Percentiles rank a stretch among this genome's conserved stretches.
Evolutionary conservation across 2,797 vertebrate genomes (phyloP).

Genomic region (Crax fasciolata): DNA sequence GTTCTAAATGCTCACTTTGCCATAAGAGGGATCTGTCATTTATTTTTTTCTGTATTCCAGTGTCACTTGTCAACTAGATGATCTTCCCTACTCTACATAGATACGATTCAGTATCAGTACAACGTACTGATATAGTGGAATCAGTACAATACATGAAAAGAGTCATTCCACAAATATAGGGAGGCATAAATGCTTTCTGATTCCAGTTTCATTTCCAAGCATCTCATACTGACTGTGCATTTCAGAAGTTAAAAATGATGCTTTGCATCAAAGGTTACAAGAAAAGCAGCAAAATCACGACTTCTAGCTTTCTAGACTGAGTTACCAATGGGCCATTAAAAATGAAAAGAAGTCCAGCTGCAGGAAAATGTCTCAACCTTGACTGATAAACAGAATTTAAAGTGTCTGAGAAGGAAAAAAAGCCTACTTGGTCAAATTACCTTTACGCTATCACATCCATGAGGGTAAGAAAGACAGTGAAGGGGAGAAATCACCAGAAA

Average conservation of each 20-base stretch:
- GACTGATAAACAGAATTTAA: conserved; percentile 23
- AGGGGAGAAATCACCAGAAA: not conserved
- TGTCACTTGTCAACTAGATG: not conserved
- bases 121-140: not conserved
- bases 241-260: not conserved
- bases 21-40: not conserved
- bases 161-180: not conserved
- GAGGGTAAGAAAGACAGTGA: not conserved
- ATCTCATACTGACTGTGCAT: not conserved
- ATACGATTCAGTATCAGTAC: not conserved
- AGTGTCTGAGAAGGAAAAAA: not conserved
- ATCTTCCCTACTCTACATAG: not conserved
- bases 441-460: not conserved
- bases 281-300: not conserved
- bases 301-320: not conserved
- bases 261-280: not conserved
- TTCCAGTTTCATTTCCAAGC: not conserved
- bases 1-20: not conserved
- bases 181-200: not conserved
- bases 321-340: not conserved
- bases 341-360: not conserved
- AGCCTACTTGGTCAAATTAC: not conserved
- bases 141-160: not conserved
- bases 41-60: not conserved
- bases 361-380: not conserved